Evolutionary conservation across 2,113 vertebrate species (phyloP).

Genomic region (Cervus canadensis): DNA sequence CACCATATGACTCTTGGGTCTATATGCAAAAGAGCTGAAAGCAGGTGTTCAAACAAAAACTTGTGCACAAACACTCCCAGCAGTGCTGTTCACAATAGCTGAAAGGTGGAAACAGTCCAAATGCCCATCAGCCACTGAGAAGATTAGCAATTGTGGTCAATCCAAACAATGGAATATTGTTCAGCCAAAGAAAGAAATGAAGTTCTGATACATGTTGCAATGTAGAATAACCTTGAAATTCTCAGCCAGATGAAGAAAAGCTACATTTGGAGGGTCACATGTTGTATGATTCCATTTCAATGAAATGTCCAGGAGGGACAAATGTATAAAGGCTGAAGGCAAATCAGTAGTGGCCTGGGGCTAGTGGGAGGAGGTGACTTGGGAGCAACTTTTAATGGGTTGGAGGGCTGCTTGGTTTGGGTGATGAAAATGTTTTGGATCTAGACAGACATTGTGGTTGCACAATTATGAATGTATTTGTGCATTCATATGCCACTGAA

Average conservation of each 20-base stretch:
- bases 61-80: fast-evolving
- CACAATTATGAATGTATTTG: not conserved
- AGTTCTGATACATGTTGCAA: not conserved
- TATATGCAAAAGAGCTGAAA: not conserved
- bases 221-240: not conserved
- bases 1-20: fast-evolving
- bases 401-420: not conserved
- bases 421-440: not conserved
- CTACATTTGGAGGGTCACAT: not conserved
- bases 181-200: not conserved
- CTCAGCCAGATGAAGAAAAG: not conserved
- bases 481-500: not conserved
- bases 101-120: too few relatives aligned
- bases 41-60: not conserved
- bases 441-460: too few relatives aligned
- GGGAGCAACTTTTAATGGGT: fast-evolving
- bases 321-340: not conserved
- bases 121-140: not conserved
- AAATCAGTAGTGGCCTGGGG: too few relatives aligned
- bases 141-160: too few relatives aligned
- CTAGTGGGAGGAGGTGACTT: fast-evolving
- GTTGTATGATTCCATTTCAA: not conserved
- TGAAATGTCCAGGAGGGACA: not conserved
- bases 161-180: not conserved
- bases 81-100: not conserved